These are phyloP conservation scores for Drosophila anceps DNA, from an alignment of 2,888 invertebrate species.

Conservation along the genomic window DNA sequence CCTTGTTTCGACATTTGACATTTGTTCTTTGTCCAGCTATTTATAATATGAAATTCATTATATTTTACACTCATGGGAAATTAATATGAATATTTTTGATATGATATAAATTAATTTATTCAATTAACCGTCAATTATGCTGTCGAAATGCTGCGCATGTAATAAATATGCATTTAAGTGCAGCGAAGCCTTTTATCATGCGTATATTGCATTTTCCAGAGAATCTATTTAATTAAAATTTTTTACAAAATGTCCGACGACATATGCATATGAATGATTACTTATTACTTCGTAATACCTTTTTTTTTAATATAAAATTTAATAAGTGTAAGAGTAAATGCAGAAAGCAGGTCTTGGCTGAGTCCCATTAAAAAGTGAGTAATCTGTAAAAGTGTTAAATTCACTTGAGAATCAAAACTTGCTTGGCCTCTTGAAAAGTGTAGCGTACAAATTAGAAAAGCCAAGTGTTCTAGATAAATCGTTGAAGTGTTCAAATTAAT, in stretches of 20 bases:
- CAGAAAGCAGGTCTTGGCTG: background rate
- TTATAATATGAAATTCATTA: constrained; percentile 3
- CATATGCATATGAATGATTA: background rate
- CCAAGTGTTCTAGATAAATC: constrained; percentile 19
- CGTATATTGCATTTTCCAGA: background rate
- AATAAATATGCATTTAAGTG: constrained; percentile 26
- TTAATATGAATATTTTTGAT: background rate
- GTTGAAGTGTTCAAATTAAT: constrained; percentile 32
- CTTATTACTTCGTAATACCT: background rate
- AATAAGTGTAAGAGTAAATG: background rate
- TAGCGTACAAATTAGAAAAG: constrained; percentile 23
- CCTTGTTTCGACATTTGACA: constrained; percentile 38
- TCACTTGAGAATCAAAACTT: constrained; percentile 12
- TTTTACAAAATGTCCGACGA: constrained; percentile 1
- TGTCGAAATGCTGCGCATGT: constrained; percentile 15
- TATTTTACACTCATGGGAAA: background rate
- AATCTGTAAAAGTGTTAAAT: background rate
- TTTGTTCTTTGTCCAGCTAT: constrained; percentile 36
- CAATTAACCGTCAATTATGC: constrained; percentile 41
- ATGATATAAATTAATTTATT: constrained; percentile 35
- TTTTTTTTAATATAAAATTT: background rate
- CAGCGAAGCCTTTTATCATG: constrained; percentile 21
- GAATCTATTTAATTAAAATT: constrained; percentile 24
- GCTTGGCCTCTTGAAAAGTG: background rate
- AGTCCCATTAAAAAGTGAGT: background rate